phyloP scores from a whole-genome alignment of 1,140 invertebrate species.

The Bombus confusus region DNA sequence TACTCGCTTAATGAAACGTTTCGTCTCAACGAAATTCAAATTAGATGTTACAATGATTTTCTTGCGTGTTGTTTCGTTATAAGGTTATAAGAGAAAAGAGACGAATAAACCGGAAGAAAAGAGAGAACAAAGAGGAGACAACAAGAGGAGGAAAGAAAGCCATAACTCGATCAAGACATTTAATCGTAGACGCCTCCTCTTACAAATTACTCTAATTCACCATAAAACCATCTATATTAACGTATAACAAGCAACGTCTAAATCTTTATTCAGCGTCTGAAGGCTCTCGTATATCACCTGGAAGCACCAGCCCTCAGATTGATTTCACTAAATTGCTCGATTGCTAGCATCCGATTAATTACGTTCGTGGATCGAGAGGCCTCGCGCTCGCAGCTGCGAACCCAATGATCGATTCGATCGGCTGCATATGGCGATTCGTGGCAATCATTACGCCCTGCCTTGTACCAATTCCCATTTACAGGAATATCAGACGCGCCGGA shows the following conservation, averaged over 20 bases:
- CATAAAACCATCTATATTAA: no score
- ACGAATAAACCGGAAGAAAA: no score
- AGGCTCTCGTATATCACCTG: neutral
- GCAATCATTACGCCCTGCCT: slow-evolving; percentile 50
- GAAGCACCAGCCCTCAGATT: neutral
- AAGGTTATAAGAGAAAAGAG: no score
- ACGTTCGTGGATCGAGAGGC: slow-evolving; percentile 32
- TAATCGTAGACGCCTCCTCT: no score
- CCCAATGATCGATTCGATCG: slow-evolving; percentile 49
- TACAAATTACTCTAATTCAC: no score
- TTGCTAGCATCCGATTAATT: slow-evolving; percentile 61
- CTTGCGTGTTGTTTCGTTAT: no score
- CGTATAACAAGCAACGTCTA: neutral
- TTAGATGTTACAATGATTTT: no score
- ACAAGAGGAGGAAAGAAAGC: no score
- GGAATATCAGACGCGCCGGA: slow-evolving; percentile 48
- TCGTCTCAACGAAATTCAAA: no score
- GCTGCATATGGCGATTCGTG: slow-evolving; percentile 40
- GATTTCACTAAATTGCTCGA: slow-evolving; percentile 59
- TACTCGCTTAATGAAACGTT: no score
- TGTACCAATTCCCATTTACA: slow-evolving; percentile 69
- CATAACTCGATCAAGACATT: no score
- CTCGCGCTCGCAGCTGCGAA: slow-evolving; percentile 48
- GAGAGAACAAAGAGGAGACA: no score
- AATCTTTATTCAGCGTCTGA: slow-evolving; percentile 6